Conservation (phyloP, 2,797 vertebrate genomes). For the Aselliscus stoliczkanus region DNA sequence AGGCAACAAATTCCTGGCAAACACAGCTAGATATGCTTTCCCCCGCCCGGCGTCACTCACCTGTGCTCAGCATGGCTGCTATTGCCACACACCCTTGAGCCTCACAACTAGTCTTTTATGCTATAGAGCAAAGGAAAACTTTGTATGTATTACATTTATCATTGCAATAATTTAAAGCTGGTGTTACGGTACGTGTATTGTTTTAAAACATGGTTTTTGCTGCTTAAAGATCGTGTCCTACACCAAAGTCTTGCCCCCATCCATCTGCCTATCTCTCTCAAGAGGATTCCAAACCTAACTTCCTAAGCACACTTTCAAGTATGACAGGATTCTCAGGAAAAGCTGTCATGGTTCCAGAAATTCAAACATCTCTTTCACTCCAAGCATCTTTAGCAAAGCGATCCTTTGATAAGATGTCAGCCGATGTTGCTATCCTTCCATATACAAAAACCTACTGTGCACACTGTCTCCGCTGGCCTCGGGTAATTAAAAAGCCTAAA, state of each 20-base stretch:
- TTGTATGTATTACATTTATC: not conserved
- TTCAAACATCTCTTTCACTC: slow-evolving; percentile 7
- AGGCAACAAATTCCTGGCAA: not conserved
- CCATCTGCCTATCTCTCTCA: not conserved
- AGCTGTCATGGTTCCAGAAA: slow-evolving; percentile 48
- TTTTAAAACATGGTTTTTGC: slow-evolving; percentile 22
- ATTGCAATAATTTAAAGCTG: not conserved
- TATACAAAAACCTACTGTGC: slow-evolving; percentile 60
- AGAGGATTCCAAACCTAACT: slow-evolving; percentile 1
- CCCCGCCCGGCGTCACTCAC: not conserved
- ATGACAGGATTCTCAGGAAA: slow-evolving; percentile 45
- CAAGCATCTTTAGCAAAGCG: slow-evolving; percentile 22
- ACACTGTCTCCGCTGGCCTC: not conserved
- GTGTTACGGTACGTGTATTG: not conserved
- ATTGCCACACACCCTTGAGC: not conserved
- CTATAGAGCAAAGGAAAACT: not conserved
- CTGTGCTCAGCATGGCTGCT: not conserved
- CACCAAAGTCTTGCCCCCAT: not conserved
- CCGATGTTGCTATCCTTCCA: slow-evolving; percentile 44
- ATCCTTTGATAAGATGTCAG: slow-evolving; percentile 48
- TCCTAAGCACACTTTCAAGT: slow-evolving; percentile 41
- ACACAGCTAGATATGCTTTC: not conserved
- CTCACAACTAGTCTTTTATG: not conserved
- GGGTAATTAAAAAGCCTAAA: slow-evolving; percentile 58
- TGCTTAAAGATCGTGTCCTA: not conserved